Evolutionary conservation across 2,888 invertebrate species (phyloP).

Genomic region (Apodemia duryi): DNA sequence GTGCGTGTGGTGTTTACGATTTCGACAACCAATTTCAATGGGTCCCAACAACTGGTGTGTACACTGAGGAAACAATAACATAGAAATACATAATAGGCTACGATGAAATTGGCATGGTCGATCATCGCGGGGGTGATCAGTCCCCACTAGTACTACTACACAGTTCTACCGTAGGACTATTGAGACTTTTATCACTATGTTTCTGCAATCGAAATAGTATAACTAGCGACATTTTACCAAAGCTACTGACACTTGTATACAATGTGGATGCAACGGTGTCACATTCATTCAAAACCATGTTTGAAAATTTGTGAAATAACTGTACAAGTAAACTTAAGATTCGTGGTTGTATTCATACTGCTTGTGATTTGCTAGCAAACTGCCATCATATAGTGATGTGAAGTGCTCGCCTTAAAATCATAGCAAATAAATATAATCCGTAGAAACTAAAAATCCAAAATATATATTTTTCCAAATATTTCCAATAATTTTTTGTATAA

Average conservation of each 20-base stretch:
- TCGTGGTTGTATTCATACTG: neutral
- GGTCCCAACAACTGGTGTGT: constrained; percentile 21
- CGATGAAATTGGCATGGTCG: constrained; percentile 51
- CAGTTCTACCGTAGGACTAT: constrained; percentile 13
- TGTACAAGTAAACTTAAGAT: neutral
- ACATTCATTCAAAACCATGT: neutral
- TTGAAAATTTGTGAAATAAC: no score
- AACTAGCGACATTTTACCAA: neutral
- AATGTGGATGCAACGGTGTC: neutral
- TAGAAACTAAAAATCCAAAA: no score
- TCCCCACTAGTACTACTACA: constrained; percentile 2
- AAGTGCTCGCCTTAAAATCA: neutral
- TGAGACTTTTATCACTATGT: constrained; percentile 13
- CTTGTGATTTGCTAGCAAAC: neutral
- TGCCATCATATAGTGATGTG: neutral
- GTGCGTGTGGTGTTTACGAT: constrained; percentile 43
- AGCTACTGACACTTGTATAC: neutral
- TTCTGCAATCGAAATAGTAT: constrained; percentile 11
- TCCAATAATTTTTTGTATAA: neutral
- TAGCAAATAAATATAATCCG: no score
- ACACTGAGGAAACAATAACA: constrained; percentile 19
- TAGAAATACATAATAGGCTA: constrained; percentile 18
- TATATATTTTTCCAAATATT: neutral
- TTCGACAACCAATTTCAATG: constrained; percentile 67
- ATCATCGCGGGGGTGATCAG: constrained; percentile 21